Base-by-base conservation (phyloP, 2,888 invertebrate genomes). In the Pyrocoelia pectoralis region DNA sequence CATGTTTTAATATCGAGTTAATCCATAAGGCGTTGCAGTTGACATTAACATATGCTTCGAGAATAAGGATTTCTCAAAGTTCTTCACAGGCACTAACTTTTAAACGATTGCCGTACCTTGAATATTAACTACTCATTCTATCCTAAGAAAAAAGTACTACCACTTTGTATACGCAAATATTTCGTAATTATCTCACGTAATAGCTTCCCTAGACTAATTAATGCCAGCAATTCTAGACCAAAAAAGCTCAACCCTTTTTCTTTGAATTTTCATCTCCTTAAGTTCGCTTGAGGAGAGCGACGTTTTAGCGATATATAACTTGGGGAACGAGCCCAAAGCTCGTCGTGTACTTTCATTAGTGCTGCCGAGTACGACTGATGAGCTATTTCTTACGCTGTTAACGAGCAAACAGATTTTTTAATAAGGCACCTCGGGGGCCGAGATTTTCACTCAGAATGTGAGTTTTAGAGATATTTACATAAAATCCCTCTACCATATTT, bases 381-480 rank as follows among this genome's bases (percentile, higher is more conserved):
- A 71, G 68, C 72, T 70, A 67, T 74, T 75, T 74, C 73, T 73
- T 71, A 66, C 67, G 60, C 66, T 67, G 67, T 72, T 75, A 75
- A 74, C 73, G 73, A 74, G 74, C 73, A 74, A 74, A 74, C 73
- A 74, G 73, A 74, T 75, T 76, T 76, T 74, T 74, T 73, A 74
- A 74, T 73, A 73, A 73, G 72, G 67, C 70, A 64, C 63, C 70
- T 65, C 64, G 60, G 65, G 24, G 56, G 68, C 65, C 65, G 66
- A 68, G 65, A 70, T 68, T 67, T 62, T 66, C 65, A 69, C 68
- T 71, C 9, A 73, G 72, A 73, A 69, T 69, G 70, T 69, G 72
- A 72, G 68, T 70, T 61, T 68, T 9, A 66, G 6, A 61, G 66
- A 58, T 66, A 73, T 74, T 74, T 72, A 69, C 72, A 74, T 72